Evolutionary conservation across 2,797 vertebrate genomes (phyloP).

Genomic region (Bradypus variegatus): DNA sequence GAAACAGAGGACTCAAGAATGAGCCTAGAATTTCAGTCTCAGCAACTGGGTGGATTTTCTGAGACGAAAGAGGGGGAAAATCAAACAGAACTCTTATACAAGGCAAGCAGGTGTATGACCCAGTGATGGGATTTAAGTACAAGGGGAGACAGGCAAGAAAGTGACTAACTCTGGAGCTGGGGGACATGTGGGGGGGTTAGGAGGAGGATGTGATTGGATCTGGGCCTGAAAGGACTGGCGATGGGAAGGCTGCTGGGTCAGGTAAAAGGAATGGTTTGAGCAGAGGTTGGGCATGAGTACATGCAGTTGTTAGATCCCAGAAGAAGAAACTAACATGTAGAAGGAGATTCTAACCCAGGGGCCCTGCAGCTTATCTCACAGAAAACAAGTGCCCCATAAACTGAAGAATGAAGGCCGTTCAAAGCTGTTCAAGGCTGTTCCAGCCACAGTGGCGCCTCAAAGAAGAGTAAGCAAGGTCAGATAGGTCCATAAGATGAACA

Average conservation of each 20-base stretch:
- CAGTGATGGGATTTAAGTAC: neutral
- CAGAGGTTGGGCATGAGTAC: neutral
- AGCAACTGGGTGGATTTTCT: neutral
- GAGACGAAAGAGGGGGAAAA: neutral
- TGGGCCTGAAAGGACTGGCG: neutral
- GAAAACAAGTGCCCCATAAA: too few species aligned
- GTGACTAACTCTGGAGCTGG: neutral
- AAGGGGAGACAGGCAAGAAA: neutral
- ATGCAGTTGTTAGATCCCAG: too few species aligned
- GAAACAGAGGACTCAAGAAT: neutral
- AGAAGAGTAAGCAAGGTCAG: too few species aligned
- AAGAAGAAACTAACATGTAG: too few species aligned
- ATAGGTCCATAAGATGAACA: too few species aligned
- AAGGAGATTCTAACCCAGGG: too few species aligned
- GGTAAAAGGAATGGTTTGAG: neutral
- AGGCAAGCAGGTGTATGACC: neutral
- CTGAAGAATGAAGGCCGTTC: too few species aligned
- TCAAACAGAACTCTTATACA: constrained; percentile 9
- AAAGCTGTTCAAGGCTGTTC: too few species aligned
- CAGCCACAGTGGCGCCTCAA: too few species aligned
- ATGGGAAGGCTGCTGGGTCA: neutral
- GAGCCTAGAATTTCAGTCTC: neutral
- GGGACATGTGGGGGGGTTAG: neutral
- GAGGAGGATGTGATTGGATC: neutral
- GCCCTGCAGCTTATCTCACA: too few species aligned